A percentile compares a stretch with the other conserved stretches of the same genome.
These are phyloP conservation scores for Ischnus inquisitorius DNA, from an alignment of 2,888 invertebrate species.

Conservation along the genomic window DNA sequence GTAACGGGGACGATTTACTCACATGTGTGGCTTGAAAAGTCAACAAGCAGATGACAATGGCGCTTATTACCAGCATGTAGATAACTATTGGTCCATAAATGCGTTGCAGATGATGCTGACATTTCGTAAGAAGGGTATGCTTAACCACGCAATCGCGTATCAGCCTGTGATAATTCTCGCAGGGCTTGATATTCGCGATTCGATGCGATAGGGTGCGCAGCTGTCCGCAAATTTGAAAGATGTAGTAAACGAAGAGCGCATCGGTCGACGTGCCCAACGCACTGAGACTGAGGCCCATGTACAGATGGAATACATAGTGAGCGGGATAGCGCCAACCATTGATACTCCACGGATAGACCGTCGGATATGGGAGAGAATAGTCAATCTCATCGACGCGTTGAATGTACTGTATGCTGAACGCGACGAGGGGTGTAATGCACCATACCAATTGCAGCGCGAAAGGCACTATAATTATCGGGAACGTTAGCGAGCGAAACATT, in stretches of 20 bases:
- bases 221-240: conserved; percentile 67
- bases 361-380: conserved; percentile 59
- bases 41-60: conserved; percentile 51
- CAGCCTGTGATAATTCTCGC: conserved; percentile 15
- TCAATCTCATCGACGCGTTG: conserved; percentile 50
- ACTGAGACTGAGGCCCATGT: conserved; percentile 22
- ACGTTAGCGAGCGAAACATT: conserved; percentile 14
- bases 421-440: conserved; percentile 37
- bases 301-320: conserved; percentile 67
- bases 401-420: conserved; percentile 28
- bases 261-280: conserved; percentile 70
- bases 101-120: conserved; percentile 48
- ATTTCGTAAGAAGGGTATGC: conserved; percentile 36
- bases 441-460: conserved; percentile 39
- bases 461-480: conserved; percentile 14
- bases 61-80: conserved; percentile 44
- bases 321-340: conserved; percentile 63
- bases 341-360: conserved; percentile 69
- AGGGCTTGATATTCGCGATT: conserved; percentile 32
- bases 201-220: conserved; percentile 54
- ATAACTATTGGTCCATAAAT: conserved; percentile 63
- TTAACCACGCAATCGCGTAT: conserved; percentile 53
- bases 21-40: conserved; percentile 57
- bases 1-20: not conserved
- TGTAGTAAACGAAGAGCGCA: conserved; percentile 72